phyloP scores from a whole-genome alignment of 1,140 invertebrate genomes.

The Drosophila erecta region DNA sequence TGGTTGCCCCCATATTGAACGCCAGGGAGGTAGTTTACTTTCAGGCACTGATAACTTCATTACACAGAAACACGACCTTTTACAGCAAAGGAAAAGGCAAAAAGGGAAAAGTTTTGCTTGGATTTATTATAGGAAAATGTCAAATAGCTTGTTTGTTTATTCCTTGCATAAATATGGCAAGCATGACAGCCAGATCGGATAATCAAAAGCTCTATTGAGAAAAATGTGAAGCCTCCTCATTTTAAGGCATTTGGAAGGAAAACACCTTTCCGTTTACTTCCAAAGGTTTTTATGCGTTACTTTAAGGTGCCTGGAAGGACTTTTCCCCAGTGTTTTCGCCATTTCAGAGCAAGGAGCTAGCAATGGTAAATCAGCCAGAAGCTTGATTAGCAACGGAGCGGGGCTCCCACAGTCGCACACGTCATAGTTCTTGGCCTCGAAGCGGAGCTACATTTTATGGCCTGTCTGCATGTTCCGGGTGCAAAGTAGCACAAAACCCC shows the following conservation, averaged over 20 bases:
- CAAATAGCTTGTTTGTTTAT: too few relatives aligned
- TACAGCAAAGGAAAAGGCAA: too few relatives aligned
- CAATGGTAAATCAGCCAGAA: background rate
- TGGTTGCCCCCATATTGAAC: background rate
- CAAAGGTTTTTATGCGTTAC: background rate
- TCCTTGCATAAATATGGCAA: too few relatives aligned
- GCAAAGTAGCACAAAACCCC: background rate
- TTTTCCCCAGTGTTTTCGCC: too few relatives aligned
- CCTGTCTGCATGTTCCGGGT: conserved; percentile 10
- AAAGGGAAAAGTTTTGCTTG: too few relatives aligned
- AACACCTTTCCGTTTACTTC: too few relatives aligned
- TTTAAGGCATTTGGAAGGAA: too few relatives aligned
- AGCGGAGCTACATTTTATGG: conserved; percentile 12
- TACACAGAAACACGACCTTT: background rate
- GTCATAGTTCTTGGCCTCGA: background rate
- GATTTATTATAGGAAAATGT: too few relatives aligned
- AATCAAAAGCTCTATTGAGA: too few relatives aligned
- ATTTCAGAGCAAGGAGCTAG: background rate
- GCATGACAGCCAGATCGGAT: too few relatives aligned
- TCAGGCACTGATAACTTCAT: background rate
- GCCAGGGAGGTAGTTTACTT: background rate
- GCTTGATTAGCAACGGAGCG: background rate
- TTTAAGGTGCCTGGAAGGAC: background rate
- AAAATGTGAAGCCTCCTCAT: too few relatives aligned
- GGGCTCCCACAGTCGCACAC: background rate